Conservation (phyloP, 2,113 vertebrate species). For the Ardeotis arabs region DNA sequence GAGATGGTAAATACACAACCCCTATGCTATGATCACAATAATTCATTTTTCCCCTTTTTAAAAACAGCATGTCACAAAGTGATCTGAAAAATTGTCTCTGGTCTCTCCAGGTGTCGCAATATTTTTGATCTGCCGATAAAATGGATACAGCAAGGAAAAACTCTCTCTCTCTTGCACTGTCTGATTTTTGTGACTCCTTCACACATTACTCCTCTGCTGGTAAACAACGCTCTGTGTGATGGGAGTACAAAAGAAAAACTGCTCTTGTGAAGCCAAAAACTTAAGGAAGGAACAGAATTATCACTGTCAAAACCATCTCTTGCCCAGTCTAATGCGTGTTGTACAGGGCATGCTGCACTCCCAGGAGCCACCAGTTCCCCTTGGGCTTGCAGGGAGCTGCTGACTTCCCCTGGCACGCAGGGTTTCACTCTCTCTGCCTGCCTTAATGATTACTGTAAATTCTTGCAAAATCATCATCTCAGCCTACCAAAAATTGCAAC, state of each 20-base stretch:
- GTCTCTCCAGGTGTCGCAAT: not conserved
- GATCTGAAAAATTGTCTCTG: conserved; percentile 33
- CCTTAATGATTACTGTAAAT: not conserved
- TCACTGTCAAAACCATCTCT: not conserved
- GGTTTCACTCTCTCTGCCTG: not conserved
- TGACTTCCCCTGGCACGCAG: not conserved
- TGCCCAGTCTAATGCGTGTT: not conserved
- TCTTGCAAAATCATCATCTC: not conserved
- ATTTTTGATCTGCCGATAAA: conserved; percentile 35
- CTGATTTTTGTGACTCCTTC: conserved; percentile 38
- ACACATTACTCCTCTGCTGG: not conserved
- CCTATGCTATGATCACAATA: not conserved
- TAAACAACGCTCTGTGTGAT: not conserved
- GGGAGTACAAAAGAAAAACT: not conserved
- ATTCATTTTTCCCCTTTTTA: not conserved
- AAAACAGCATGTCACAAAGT: not conserved
- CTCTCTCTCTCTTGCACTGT: not conserved
- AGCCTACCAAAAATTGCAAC: not conserved
- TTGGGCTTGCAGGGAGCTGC: not conserved
- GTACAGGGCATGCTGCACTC: accelerated
- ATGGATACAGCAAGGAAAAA: conserved; percentile 33
- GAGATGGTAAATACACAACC: not conserved
- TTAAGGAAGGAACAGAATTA: not conserved
- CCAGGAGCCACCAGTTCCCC: accelerated
- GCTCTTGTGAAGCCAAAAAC: not conserved